A percentile compares a stretch with the other conserved stretches of the same genome.
Evolutionary conservation across 2,113 vertebrate genomes (phyloP).

Genomic region (Periophthalmus modestus): DNA sequence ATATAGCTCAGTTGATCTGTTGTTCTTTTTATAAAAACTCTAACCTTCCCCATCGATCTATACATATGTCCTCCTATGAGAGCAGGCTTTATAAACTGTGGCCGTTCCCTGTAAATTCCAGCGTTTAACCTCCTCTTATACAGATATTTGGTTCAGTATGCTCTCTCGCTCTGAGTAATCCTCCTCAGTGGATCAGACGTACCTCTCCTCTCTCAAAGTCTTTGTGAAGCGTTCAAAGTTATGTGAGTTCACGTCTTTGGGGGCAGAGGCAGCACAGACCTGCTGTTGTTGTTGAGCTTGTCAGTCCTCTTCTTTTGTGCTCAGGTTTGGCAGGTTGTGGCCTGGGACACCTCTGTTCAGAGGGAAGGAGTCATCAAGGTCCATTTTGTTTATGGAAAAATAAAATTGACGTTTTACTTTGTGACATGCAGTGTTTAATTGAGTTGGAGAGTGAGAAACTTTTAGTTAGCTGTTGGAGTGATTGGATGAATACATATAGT

Average conservation of each 20-base stretch:
- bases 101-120: neutral
- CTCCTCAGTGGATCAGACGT: constrained; percentile 23
- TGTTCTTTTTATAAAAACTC: too few relatives aligned
- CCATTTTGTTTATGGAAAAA: constrained; percentile 22
- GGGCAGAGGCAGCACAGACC: constrained; percentile 36
- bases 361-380: constrained; percentile 48
- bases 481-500: too few relatives aligned
- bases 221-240: constrained; percentile 37
- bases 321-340: constrained; percentile 37
- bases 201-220: constrained; percentile 12
- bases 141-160: constrained; percentile 1
- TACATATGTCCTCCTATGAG: neutral
- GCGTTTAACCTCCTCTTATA: neutral
- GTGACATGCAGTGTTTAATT: neutral
- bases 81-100: neutral
- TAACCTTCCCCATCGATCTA: too few relatives aligned
- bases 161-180: constrained; percentile 14
- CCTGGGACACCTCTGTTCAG: constrained; percentile 35
- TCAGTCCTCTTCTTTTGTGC: constrained; percentile 58
- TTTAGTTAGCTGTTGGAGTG: too few relatives aligned
- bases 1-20: neutral
- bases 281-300: constrained; percentile 41
- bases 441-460: neutral
- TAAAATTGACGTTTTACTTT: neutral
- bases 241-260: constrained; percentile 47